These are phyloP conservation scores for Plestiodon gilberti DNA, from an alignment of 2,113 vertebrate genomes.

Conservation along the genomic window DNA sequence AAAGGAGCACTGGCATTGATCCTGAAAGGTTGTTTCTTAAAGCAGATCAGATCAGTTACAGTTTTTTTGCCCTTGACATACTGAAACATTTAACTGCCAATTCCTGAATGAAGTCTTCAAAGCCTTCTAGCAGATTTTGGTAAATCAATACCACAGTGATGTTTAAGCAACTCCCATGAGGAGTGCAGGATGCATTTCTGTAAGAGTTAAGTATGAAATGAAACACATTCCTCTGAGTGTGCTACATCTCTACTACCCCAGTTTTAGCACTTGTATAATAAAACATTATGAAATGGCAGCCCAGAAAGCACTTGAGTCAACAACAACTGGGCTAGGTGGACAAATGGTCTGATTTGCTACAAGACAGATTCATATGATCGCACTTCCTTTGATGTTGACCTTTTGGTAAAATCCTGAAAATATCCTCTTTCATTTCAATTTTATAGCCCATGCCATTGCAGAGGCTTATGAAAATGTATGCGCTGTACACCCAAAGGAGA, in stretches of 20 bases:
- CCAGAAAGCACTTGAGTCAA: neutral
- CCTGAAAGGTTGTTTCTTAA: slow-evolving; percentile 29
- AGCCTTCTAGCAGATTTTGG: accelerated
- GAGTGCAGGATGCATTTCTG: neutral
- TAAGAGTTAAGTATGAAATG: neutral
- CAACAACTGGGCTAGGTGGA: too few species aligned
- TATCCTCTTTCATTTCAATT: neutral
- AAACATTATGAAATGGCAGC: neutral
- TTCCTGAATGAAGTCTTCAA: slow-evolving; percentile 57
- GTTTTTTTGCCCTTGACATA: slow-evolving; percentile 34
- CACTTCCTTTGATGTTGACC: neutral
- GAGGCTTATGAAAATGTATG: neutral
- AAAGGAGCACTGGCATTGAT: neutral
- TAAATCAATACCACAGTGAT: neutral
- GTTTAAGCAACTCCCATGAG: neutral
- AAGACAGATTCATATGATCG: too few species aligned
- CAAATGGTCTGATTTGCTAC: too few species aligned
- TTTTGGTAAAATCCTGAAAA: neutral
- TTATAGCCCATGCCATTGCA: neutral
- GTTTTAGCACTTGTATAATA: neutral
- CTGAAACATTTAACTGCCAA: slow-evolving; percentile 30
- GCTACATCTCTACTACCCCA: neutral
- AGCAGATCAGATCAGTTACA: neutral
- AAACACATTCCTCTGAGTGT: neutral
- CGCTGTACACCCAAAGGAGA: neutral